Evolutionary conservation across 2,113 vertebrate species (phyloP).

Genomic region (Callaeas wilsoni): DNA sequence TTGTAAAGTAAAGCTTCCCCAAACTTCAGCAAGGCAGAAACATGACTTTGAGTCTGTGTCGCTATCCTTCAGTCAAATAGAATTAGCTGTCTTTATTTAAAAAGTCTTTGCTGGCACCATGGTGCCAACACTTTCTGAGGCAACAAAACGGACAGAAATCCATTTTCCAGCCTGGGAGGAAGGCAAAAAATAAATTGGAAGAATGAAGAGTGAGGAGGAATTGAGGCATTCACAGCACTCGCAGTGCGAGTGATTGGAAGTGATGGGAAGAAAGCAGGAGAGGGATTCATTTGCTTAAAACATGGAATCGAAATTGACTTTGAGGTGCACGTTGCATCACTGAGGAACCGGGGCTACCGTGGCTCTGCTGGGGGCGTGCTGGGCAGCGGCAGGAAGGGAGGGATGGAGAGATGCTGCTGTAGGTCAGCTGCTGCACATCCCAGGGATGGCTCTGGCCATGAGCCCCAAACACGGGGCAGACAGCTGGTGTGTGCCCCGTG

Average conservation of each 20-base stretch:
- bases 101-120: background rate
- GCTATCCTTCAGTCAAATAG: constrained; percentile 8
- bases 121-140: background rate
- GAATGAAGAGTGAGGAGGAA: constrained; percentile 39
- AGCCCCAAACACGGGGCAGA: accelerated
- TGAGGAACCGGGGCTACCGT: accelerated
- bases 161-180: constrained; percentile 16
- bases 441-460: accelerated
- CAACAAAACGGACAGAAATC: constrained; percentile 36
- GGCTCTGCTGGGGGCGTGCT: background rate
- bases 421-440: background rate
- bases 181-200: background rate
- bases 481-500: accelerated
- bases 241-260: background rate
- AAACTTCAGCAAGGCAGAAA: background rate
- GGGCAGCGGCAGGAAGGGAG: background rate
- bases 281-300: background rate
- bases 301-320: background rate
- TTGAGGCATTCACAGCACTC: background rate
- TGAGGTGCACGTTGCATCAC: accelerated
- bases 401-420: background rate
- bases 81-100: constrained; percentile 35
- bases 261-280: background rate
- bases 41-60: background rate
- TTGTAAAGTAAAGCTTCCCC: background rate